Base-by-base conservation (phyloP, 2,113 vertebrate species). In the Charadrius vociferus region DNA sequence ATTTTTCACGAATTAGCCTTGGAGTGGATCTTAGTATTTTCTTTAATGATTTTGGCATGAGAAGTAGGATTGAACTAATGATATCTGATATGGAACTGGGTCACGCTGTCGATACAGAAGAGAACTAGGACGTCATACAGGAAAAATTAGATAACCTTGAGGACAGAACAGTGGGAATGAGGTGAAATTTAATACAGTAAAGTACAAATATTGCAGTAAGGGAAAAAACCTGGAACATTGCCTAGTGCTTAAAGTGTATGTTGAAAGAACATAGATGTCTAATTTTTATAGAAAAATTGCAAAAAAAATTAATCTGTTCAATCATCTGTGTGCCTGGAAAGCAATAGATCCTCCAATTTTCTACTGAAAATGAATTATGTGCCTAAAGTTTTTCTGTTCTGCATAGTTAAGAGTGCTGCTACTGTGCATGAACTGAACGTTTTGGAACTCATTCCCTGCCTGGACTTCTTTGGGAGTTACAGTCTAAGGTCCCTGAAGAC, bases 31-130 rank as follows among this genome's bases (percentile, higher is more conserved):
- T 91, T 47, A 41, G 34, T 86, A 80, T 80, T 93, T 95, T 75
- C 91, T 93, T 79, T 93, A 80, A 91, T 75, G 74, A 87, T 81
- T 91, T 89, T 91, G 70, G 27, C 58, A 88, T 70, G 41, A 73
- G 49, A 88, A 58, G 19, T 53, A 62, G 71, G 15, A 80, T 45
- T 85, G 70, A 77, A 39, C 58, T 83, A 81, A 90, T 70, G 58
- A 66, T 85, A 65, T 37, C 30, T 90, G n/a, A 36, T 65, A 79
- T 29, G 15, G 43, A 90, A 82, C 23, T 90, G 45, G 39, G 86
- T 73, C 12, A 19, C 19, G 5, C 5, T 68, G 14, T 86, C 5
- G 1, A 70, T 86, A 43, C 21, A 47, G 73, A 87, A 53, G 27
- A 94, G 27, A 91, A 62, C 10, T 36, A 84, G 52, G 27, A 45